phyloP scores from a whole-genome alignment of 2,113 vertebrate genomes.

The Cromileptes altivelis region DNA sequence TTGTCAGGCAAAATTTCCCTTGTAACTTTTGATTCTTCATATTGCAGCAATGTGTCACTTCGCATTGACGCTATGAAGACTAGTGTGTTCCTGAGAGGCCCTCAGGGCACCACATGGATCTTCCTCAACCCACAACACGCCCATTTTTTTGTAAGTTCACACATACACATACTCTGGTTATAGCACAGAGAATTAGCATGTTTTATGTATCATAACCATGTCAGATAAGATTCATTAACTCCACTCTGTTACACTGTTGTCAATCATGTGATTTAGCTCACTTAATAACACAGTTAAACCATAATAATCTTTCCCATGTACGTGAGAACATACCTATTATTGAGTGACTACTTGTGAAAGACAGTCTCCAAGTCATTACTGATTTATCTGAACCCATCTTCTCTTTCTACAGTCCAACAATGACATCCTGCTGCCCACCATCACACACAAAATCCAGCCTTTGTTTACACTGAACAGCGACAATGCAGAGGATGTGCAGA shows the following conservation, averaged over 20 bases:
- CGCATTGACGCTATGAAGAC: conserved; percentile 8
- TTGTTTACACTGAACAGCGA: accelerated
- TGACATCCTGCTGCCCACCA: conserved; percentile 9
- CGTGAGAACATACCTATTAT: background rate
- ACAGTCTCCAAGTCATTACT: background rate
- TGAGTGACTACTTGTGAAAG: background rate
- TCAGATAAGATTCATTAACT: background rate
- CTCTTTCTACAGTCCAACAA: conserved; percentile 80
- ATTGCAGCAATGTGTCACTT: conserved; percentile 78
- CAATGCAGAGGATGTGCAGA: conserved; percentile 66
- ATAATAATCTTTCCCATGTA: background rate
- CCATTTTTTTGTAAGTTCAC: conserved; percentile 62
- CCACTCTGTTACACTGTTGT: background rate
- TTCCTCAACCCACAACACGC: conserved; percentile 27
- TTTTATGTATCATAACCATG: background rate
- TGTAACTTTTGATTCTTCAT: conserved; percentile 7
- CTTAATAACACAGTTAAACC: background rate
- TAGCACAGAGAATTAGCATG: background rate
- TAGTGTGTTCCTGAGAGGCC: conserved; percentile 79
- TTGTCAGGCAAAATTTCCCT: background rate
- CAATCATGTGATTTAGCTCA: background rate
- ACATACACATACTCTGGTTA: background rate
- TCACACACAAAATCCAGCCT: accelerated
- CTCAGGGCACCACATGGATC: conserved; percentile 79
- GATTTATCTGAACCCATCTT: conserved; percentile 15